Evolutionary conservation across 1,140 invertebrate species (phyloP).

Genomic region (Cherax destructor): DNA sequence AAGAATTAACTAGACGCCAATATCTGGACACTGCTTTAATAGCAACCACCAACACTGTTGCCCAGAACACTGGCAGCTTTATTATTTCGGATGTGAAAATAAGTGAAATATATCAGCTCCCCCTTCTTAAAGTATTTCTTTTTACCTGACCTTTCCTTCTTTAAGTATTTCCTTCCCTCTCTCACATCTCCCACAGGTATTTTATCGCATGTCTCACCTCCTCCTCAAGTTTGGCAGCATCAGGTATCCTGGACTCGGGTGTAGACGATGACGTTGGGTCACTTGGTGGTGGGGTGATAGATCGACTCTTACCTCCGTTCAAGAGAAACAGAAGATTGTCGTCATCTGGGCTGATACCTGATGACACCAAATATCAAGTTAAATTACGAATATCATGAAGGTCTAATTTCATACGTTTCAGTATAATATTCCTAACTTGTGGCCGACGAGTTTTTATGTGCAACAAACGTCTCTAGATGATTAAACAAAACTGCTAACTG

Average conservation of each 20-base stretch:
- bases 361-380: neutral
- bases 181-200: neutral
- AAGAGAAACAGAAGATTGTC: slow-evolving; percentile 56
- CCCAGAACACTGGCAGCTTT: no score
- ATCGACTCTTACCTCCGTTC: slow-evolving; percentile 58
- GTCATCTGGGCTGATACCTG: slow-evolving; percentile 54
- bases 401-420: no score
- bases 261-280: slow-evolving; percentile 60
- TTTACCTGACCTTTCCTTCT: neutral
- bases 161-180: neutral
- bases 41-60: no score
- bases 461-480: no score
- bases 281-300: slow-evolving; percentile 54
- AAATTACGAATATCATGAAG: neutral
- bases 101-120: neutral
- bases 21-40: no score
- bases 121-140: neutral
- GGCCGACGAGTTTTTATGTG: no score
- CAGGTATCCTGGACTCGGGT: slow-evolving; percentile 50
- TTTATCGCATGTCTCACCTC: slow-evolving; percentile 23
- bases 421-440: no score
- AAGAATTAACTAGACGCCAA: no score
- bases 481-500: no score
- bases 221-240: slow-evolving; percentile 60
- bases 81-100: no score